Base-by-base conservation (phyloP, 2,797 vertebrate genomes). In the Xyrichtys novacula region DNA sequence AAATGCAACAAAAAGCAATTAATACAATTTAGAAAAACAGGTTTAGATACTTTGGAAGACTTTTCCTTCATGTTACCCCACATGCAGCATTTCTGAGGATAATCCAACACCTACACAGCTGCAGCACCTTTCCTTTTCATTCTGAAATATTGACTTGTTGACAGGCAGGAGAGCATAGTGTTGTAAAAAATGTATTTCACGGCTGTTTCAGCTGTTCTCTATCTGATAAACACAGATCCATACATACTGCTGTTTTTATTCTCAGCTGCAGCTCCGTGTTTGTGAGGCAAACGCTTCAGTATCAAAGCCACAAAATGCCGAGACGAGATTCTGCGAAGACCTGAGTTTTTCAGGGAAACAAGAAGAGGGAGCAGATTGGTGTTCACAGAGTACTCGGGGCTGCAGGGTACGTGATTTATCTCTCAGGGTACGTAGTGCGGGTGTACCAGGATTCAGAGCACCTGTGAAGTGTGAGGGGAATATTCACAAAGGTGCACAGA, bases 341-440 rank as follows among this genome's bases (percentile, higher is more conserved):
- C 20, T 29, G 40, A 10, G 53, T 6, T 7, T 60, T 60, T 43
- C 22, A 17, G 48, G n/a, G 38, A 12, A n/a, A n/a, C n/a, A n/a
- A n/a, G n/a, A n/a, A 43, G 42, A 1, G 46, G 70, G 20, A 36
- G 47, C 36, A 19, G 40, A 17, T 46, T 58, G 52, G 0, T 65
- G 70, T 69, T 72, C 40, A 25, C 10, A 34, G 22, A 2, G 11
- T 1, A 2, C 59, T 28, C 11, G 49, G 10, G 20, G 74, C 78
- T 68, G 75, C 82, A 74, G 75, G 72, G 65, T 19, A 5, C 6
- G 17, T 49, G 68, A 61, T 65, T 70, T 23, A 73, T 64, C 67
- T 81, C 54, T 36, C 20, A 36, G 65, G 57, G 75, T 55, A 44
- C 5, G 38, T 1, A 31, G 2, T 38, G 53, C 28, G 26, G 46